Evolutionary conservation across 1,140 invertebrate species (phyloP), one percentile per base, ranked within the genome.

Genomic region (Amphibalanus amphitrite): DNA sequence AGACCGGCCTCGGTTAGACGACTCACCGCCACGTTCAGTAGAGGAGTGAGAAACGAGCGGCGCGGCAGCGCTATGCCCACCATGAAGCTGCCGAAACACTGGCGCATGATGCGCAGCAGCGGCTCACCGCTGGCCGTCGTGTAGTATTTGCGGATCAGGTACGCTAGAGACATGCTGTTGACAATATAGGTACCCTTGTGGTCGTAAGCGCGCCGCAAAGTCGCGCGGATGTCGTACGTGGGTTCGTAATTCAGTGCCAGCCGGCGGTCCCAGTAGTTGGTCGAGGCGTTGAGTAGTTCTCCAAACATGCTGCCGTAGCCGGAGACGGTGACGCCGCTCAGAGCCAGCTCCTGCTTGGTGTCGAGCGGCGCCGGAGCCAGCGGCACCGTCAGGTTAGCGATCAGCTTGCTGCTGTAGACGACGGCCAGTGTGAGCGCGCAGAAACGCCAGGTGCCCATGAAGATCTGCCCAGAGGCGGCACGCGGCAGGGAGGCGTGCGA

Each of bases 21-120:
- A 38, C 4, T 15, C 33, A 38, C 33, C 4, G 33, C 33, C 4
- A 15, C 33, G 33, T 38, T 38, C 15, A 38, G 33, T 15, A 38
- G 33, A 38, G 33, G 33, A 6, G 33, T 38, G 33, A 38, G 33
- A 15, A 38, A 38, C 33, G 33, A 38, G 33, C 33, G 33, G 33
- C 33, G 33, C 33, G 33, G 33, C 33, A 38, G 33, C 15, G 33
- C 33, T 38, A 38, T 38, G 33, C 71, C 68, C 75, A 74, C 28
- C 75, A 76, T 38, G 33, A 38, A 38, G 33, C 64, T 65, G 33
- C 33, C 33, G 33, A 38, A 38, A 38, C 33, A 38, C 68, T 76
- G 74, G 59, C 47, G 28, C 75, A 76, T 74, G 13, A 75, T 72
- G 69, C 74, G 74, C 3, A 76, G 71, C 10, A 72, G 75, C 47